phyloP scores from a whole-genome alignment of 2,888 invertebrate genomes.

The Drosophila gaucha region DNA sequence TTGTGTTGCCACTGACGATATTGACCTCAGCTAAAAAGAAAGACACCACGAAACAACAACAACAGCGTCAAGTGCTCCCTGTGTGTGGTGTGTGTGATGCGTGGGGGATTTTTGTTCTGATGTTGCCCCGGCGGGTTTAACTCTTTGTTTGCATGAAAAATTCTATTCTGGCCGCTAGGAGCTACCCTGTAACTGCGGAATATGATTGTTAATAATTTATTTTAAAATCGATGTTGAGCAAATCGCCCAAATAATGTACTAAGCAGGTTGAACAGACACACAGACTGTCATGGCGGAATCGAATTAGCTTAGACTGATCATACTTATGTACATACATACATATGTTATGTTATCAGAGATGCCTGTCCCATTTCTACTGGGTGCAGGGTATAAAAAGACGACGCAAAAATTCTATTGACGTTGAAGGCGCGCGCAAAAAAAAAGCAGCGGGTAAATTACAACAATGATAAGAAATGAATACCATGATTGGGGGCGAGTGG shows the following conservation, averaged over 20 bases:
- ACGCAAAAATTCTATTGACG: constrained; percentile 57
- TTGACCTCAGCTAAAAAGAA: constrained; percentile 43
- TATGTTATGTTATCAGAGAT: neutral
- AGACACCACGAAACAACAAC: constrained; percentile 14
- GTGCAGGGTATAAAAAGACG: constrained; percentile 29
- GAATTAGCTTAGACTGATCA: neutral
- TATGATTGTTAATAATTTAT: neutral
- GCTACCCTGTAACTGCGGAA: neutral
- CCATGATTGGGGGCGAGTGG: constrained; percentile 12
- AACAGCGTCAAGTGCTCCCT: constrained; percentile 3
- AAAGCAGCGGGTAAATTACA: constrained; percentile 3
- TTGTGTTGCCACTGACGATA: constrained; percentile 50
- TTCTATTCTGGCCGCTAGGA: neutral
- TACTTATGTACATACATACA: too few relatives aligned
- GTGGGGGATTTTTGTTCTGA: neutral
- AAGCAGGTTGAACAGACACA: neutral
- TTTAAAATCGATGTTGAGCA: neutral
- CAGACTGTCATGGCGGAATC: too few relatives aligned
- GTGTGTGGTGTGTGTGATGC: constrained; percentile 1
- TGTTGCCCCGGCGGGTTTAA: constrained; percentile 7
- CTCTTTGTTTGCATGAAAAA: constrained; percentile 8
- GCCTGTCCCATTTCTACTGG: neutral
- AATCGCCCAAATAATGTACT: too few relatives aligned
- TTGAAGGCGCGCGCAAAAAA: constrained; percentile 19
- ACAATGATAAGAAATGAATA: constrained; percentile 19